Conservation (phyloP, 1,140 invertebrate species). For the Ostrea edulis region DNA sequence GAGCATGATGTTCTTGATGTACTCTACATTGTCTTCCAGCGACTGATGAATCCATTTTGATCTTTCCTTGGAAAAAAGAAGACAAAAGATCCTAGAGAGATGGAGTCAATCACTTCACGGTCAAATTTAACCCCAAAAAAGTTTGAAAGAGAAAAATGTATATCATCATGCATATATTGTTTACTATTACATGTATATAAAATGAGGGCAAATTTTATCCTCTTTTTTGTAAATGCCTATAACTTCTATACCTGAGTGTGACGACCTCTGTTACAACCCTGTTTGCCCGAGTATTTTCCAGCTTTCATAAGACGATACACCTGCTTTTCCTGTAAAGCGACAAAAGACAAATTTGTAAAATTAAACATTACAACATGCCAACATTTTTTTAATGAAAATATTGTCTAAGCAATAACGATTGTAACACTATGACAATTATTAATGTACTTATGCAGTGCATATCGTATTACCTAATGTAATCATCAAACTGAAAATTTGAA, state of each 20-base stretch:
- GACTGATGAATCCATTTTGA: constrained; percentile 62
- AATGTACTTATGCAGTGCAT: too few relatives aligned
- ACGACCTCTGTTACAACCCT: constrained; percentile 5
- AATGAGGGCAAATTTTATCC: background rate
- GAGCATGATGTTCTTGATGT: constrained; percentile 69
- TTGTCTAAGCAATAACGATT: too few relatives aligned
- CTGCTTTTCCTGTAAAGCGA: constrained; percentile 53
- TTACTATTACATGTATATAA: too few relatives aligned
- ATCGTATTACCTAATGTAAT: too few relatives aligned
- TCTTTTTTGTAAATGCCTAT: background rate
- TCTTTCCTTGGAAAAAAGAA: constrained; percentile 60
- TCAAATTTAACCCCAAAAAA: too few relatives aligned
- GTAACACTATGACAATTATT: too few relatives aligned
- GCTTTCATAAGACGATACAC: constrained; percentile 51
- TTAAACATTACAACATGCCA: too few relatives aligned
- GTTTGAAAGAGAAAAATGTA: too few relatives aligned
- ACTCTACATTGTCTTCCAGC: constrained; percentile 64
- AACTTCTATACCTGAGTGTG: background rate
- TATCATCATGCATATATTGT: too few relatives aligned
- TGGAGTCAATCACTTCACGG: too few relatives aligned
- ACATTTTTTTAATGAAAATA: too few relatives aligned
- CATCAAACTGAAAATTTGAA: too few relatives aligned
- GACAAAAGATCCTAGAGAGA: background rate
- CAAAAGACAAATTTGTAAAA: background rate
- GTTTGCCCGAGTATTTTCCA: background rate